Evolutionary conservation across 2,797 vertebrate genomes (phyloP).

Genomic region (Pipistrellus kuhlii): DNA sequence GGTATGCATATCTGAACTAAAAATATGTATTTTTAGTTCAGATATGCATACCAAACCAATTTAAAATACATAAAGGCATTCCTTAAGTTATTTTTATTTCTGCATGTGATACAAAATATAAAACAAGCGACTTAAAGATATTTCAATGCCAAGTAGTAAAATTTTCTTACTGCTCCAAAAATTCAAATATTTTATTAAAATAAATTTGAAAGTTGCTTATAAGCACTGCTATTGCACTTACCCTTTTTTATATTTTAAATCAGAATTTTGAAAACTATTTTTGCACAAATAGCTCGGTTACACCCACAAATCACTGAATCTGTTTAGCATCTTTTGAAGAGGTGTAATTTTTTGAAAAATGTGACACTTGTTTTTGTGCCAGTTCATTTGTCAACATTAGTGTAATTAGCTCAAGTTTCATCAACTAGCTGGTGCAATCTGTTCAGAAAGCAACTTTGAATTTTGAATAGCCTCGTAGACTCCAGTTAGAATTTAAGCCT

Average conservation of each 20-base stretch:
- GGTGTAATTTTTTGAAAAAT: slow-evolving; percentile 81
- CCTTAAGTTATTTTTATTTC: slow-evolving; percentile 66
- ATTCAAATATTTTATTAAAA: slow-evolving; percentile 68
- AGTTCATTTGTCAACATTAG: slow-evolving; percentile 89
- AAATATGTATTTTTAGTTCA: slow-evolving; percentile 39
- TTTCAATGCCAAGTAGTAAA: slow-evolving; percentile 43
- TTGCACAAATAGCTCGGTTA: slow-evolving; percentile 77
- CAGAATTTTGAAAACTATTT: slow-evolving; percentile 64
- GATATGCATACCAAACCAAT: slow-evolving; percentile 20
- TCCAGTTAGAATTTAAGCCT: slow-evolving; percentile 75
- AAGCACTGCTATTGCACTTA: slow-evolving; percentile 37
- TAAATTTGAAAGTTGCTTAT: slow-evolving; percentile 58
- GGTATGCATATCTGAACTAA: not conserved
- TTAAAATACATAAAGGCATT: slow-evolving; percentile 63
- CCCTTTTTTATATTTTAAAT: slow-evolving; percentile 69
- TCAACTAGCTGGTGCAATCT: slow-evolving; percentile 88
- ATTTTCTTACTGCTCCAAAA: slow-evolving; percentile 71
- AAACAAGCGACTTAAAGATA: slow-evolving; percentile 52
- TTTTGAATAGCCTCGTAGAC: slow-evolving; percentile 85
- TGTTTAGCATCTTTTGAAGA: slow-evolving; percentile 85
- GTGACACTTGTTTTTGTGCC: slow-evolving; percentile 85
- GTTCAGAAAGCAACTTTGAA: slow-evolving; percentile 87
- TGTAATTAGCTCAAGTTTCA: slow-evolving; percentile 90
- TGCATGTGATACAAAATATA: slow-evolving; percentile 60
- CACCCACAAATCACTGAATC: slow-evolving; percentile 83